These are phyloP conservation scores for Mirza zaza DNA, from an alignment of 2,113 vertebrate genomes.

Conservation along the genomic window DNA sequence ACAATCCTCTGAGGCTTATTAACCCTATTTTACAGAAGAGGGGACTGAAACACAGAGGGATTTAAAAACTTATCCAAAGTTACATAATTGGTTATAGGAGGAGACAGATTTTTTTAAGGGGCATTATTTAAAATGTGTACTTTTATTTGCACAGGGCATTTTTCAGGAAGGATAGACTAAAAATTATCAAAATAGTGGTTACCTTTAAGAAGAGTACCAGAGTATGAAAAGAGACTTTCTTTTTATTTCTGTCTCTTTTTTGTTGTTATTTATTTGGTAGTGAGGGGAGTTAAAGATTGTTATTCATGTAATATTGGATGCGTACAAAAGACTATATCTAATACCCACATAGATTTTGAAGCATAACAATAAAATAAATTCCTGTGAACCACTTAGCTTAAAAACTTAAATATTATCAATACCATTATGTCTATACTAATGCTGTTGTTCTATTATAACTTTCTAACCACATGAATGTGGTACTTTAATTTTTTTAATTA, in stretches of 20 bases:
- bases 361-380: constrained; percentile 11
- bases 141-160: background rate
- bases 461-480: background rate
- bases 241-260: background rate
- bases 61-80: background rate
- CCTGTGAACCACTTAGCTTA: background rate
- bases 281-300: background rate
- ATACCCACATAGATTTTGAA: background rate
- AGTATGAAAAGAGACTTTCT: background rate
- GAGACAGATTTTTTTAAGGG: background rate
- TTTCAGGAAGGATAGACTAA: background rate
- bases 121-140: background rate
- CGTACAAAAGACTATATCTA: background rate
- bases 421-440: background rate
- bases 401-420: background rate
- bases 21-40: background rate
- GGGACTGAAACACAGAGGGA: background rate
- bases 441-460: background rate
- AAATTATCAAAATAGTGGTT: background rate
- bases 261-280: background rate
- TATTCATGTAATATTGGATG: background rate
- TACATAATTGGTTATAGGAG: background rate
- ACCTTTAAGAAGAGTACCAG: background rate
- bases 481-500: too few species aligned
- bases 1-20: background rate